Evolutionary conservation across 2,113 vertebrate genomes (phyloP).

Genomic region (Peromyscus leucopus): DNA sequence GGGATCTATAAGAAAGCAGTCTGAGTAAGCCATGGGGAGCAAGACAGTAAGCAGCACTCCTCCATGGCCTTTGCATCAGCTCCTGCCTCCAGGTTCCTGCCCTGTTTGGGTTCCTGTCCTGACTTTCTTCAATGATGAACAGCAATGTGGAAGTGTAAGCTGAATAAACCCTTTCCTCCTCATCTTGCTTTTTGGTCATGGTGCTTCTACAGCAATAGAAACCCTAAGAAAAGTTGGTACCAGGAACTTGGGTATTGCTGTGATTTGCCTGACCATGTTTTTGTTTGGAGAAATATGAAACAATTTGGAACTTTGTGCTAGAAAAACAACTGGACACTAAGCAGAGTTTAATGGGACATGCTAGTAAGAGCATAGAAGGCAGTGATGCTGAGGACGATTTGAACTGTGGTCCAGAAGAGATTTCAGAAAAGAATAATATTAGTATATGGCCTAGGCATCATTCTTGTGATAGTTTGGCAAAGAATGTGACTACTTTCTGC

Average conservation of each 20-base stretch:
- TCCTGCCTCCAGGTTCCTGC: background rate
- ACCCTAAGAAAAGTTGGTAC: background rate
- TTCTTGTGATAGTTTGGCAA: background rate
- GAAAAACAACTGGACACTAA: background rate
- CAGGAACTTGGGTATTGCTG: background rate
- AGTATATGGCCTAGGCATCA: background rate
- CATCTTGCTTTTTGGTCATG: background rate
- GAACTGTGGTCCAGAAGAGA: background rate
- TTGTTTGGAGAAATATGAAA: background rate
- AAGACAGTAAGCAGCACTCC: background rate
- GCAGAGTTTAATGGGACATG: background rate
- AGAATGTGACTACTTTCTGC: background rate
- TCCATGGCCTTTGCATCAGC: background rate
- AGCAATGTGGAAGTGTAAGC: background rate
- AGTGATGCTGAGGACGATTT: background rate
- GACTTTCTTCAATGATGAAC: background rate
- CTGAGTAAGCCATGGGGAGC: background rate
- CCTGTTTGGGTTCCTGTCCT: background rate
- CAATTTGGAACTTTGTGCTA: background rate
- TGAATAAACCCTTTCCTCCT: background rate
- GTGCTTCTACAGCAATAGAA: background rate
- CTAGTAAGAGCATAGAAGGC: background rate
- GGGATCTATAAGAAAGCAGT: background rate
- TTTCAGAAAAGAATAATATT: background rate
- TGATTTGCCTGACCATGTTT: background rate